Conservation (phyloP, 1,140 invertebrate genomes). For the Drosophila nasuta region DNA sequence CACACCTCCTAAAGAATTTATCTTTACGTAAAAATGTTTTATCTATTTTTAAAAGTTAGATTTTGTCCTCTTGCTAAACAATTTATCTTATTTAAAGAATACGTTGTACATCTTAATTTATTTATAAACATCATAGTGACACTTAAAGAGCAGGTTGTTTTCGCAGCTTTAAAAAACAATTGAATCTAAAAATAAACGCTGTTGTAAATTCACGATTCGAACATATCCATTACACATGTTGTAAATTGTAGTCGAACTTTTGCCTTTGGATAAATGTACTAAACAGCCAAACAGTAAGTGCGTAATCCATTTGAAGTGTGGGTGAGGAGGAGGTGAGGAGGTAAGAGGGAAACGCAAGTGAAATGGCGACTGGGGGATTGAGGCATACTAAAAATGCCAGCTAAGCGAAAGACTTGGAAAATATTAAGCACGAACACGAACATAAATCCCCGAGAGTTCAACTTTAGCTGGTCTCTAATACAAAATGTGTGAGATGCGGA, state of each 20-base stretch:
- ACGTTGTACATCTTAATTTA: too few species aligned
- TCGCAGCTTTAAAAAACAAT: too few species aligned
- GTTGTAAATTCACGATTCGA: too few species aligned
- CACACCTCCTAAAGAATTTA: too few species aligned
- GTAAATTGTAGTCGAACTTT: background rate
- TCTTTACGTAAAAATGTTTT: too few species aligned
- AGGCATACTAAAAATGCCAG: conserved; percentile 7
- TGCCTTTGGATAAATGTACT: conserved; percentile 13
- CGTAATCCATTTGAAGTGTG: conserved; percentile 32
- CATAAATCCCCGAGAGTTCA: conserved; percentile 42
- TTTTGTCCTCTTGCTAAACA: too few species aligned
- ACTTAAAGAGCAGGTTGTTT: too few species aligned
- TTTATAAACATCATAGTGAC: too few species aligned
- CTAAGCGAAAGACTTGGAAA: conserved; percentile 27
- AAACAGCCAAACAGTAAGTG: conserved; percentile 13
- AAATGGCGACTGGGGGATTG: background rate
- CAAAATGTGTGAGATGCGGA: conserved; percentile 16
- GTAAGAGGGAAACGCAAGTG: background rate
- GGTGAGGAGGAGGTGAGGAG: background rate
- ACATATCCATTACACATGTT: background rate
- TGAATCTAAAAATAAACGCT: too few species aligned
- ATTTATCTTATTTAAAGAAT: too few species aligned
- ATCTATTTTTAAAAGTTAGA: too few species aligned
- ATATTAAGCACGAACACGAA: conserved; percentile 41
- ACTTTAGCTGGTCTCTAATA: conserved; percentile 16